These are phyloP conservation scores for Delia radicum DNA, from an alignment of 1,140 invertebrate genomes.

Conservation along the genomic window DNA sequence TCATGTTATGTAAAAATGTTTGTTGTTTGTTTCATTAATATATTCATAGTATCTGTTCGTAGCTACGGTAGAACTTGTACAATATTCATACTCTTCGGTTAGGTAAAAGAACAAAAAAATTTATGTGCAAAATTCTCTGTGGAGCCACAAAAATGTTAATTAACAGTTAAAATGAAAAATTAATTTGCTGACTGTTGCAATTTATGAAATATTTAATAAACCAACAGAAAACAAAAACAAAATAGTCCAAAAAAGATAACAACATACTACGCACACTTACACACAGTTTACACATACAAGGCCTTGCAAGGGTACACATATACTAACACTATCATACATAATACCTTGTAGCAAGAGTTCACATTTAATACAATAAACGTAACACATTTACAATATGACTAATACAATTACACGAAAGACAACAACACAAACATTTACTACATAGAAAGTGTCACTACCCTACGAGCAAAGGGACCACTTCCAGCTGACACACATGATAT, in stretches of 20 bases:
- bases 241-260: background rate
- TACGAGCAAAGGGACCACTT: no score
- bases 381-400: background rate
- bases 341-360: background rate
- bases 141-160: background rate
- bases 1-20: background rate
- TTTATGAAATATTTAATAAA: background rate
- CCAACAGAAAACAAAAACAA: background rate
- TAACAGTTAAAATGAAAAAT: conserved; percentile 5
- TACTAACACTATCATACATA: background rate
- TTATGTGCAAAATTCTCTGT: background rate
- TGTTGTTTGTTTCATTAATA: background rate
- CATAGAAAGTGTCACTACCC: no score
- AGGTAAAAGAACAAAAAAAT: background rate
- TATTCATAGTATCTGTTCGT: no score
- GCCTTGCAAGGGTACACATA: background rate
- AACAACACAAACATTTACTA: no score
- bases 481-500: no score
- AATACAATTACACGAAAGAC: background rate
- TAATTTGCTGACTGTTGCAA: conserved; percentile 4
- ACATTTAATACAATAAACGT: no score
- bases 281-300: no score
- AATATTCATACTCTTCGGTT: background rate
- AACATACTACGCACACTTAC: no score
- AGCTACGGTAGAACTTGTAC: no score